A percentile compares a stretch with the other conserved stretches of the same genome.
These are phyloP conservation scores for Sebastes melanostomus DNA, from an alignment of 2,797 vertebrate genomes.

Conservation along the genomic window DNA sequence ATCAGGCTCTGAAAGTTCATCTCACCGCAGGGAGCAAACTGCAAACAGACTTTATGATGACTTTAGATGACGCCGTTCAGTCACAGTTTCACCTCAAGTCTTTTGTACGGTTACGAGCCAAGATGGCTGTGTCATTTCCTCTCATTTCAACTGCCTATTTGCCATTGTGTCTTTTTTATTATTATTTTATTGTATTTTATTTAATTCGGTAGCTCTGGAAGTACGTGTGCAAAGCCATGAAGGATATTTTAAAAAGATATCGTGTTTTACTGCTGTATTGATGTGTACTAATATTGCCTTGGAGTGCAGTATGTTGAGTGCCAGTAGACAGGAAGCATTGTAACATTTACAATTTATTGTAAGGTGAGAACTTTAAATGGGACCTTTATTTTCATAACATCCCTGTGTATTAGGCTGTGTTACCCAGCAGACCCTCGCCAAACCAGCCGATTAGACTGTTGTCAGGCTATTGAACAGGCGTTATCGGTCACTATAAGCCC, in stretches of 20 bases:
- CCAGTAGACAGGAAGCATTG: constrained; percentile 39
- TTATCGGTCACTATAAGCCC: too few relatives aligned
- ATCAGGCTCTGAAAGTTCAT: constrained; percentile 19
- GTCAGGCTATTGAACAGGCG: too few relatives aligned
- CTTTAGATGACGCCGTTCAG: constrained; percentile 7
- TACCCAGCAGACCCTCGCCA: neutral
- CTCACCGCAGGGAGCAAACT: constrained; percentile 20
- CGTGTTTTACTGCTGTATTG: constrained; percentile 31
- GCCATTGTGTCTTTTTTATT: constrained; percentile 43
- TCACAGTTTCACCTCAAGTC: constrained; percentile 47
- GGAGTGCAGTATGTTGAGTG: constrained; percentile 43
- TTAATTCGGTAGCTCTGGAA: constrained; percentile 57
- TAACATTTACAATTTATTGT: constrained; percentile 21
- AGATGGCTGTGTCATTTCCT: constrained; percentile 47
- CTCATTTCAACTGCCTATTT: constrained; percentile 51
- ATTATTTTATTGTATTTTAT: constrained; percentile 67
- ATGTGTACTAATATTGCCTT: constrained; percentile 46
- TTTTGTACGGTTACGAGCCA: constrained; percentile 68
- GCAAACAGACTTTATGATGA: constrained; percentile 39
- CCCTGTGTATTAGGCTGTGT: neutral
- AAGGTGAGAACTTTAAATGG: constrained; percentile 5
- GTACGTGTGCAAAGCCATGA: constrained; percentile 53
- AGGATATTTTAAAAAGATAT: constrained; percentile 38
- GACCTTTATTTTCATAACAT: constrained; percentile 20
- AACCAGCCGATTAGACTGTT: neutral